Evolutionary conservation across 2,113 vertebrate species (phyloP).

Genomic region (Accipiter cooperii): DNA sequence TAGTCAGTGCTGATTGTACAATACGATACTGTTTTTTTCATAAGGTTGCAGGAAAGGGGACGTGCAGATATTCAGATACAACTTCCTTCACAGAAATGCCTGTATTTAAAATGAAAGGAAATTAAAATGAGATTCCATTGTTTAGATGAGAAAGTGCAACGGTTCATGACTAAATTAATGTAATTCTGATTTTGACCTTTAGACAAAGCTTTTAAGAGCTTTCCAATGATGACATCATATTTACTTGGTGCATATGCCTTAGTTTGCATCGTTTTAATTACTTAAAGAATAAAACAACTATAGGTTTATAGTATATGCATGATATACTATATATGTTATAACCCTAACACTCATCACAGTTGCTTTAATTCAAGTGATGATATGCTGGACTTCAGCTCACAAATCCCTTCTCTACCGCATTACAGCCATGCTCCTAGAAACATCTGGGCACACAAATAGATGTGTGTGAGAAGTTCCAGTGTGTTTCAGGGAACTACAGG

Average conservation of each 20-base stretch:
- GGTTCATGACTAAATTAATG: conserved; percentile 23
- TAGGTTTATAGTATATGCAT: background rate
- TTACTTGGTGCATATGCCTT: background rate
- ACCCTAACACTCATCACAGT: background rate
- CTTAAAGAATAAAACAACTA: background rate
- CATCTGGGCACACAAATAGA: background rate
- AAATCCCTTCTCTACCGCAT: background rate
- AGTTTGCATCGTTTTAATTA: background rate
- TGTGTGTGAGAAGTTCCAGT: background rate
- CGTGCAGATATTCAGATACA: conserved; percentile 22
- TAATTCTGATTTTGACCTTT: background rate
- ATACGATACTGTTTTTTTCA: background rate
- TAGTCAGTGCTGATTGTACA: background rate
- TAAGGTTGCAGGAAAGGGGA: background rate
- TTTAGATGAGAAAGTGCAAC: conserved; percentile 46
- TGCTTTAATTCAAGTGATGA: background rate
- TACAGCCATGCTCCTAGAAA: background rate
- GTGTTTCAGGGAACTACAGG: background rate
- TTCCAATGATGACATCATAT: background rate
- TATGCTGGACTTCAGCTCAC: background rate
- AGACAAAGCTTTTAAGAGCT: conserved; percentile 11
- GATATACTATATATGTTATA: background rate
- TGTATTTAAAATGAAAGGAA: conserved; percentile 42
- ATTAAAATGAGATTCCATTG: conserved; percentile 34
- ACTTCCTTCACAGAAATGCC: conserved; percentile 28